Evolutionary conservation across 1,140 invertebrate species (phyloP), one percentile per base, ranked within the genome.

Genomic region (Anastrepha ludens): DNA sequence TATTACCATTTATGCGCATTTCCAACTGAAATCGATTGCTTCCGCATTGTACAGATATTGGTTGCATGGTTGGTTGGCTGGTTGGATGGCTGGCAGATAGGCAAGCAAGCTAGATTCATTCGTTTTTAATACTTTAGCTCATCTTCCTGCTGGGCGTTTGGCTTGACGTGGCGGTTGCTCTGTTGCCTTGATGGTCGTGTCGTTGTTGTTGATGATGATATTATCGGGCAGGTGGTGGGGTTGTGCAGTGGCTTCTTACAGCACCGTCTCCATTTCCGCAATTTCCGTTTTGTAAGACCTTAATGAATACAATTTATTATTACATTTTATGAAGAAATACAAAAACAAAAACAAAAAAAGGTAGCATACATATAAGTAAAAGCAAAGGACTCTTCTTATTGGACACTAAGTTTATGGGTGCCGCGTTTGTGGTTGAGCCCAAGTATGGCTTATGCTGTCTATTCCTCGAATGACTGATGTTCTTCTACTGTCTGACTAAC

Each of bases 211-310:
- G 67, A 9, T 44, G 47, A 5, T 55, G n/a, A 13, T 15, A 74
- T 47, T 4, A 11, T 13, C 39, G 20, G 44, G 74, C 8, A 8
- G 44, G 17, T 41, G 74, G 47, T 81, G 17, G 70, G 60, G 47
- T 81, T 81, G 15, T 55, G 17, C 6, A 58, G 47, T 81, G 74
- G 74, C 2, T 17, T 29, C 47, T 97, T 96, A 97, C 95, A 97
- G 96, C 94, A 97, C 97, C 92, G 97, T 97, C 94, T 97, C 97
- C 95, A 97, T 97, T 95, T 97, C 97, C 91, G 97, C 96, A 89
- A 96, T 96, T 94, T 96, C 96, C 89, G 96, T 96, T 92, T 95
- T 94, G 88, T 94, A 94, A n/a, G 94, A 93, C 89, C 95, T 95
- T 85, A 60, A 85, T 81, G 74, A 81, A 81, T 81, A 81, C 47